Base-by-base conservation (phyloP, 2,113 vertebrate species). In the Otis tarda region DNA sequence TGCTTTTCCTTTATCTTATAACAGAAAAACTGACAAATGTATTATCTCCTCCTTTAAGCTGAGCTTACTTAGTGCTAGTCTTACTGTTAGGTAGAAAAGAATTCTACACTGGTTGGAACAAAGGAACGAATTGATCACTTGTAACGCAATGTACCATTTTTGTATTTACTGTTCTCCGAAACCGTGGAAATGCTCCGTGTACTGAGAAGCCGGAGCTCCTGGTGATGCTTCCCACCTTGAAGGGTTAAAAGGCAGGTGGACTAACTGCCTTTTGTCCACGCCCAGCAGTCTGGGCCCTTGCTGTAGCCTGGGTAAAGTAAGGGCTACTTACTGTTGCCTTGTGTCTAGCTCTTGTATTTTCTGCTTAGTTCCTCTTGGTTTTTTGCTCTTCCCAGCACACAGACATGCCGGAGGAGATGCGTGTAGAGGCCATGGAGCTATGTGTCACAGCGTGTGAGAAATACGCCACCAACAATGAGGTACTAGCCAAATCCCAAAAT, bases 401-500 rank as follows among this genome's bases (percentile, higher is more conserved):
- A 27, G 99, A 99, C 97, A 99, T 99, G 99, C 98, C 99, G 1
- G 99, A 99, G 93, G 99, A 99, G 97, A 99, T 99, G 99, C 98
- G 98, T 22, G 98, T 99, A 20, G 99, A 99, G 94, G 99, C 99
- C 68, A 99, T 99, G 99, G 99, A 99, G 97, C 98, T 99, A 19
- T 99, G 99, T 57, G 99, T 99, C 88, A 98, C 98, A 0, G 98
- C 98, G 0, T 99, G 98, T 91, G 98, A 98, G 97, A 98, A 98
- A 82, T 98, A 98, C 28, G 97, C 98, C 95, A 98, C 98, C 95
- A 98, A 98, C 97, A 98, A 99, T 0, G 98, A 98, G 98, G 98
- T 98, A 98, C 53, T 33, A 60, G 68, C 69, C 86, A 20, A 33
- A 30, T n/a, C 75, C 41, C 37, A n/a, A 2, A n/a, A 15, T 3